phyloP scores from a whole-genome alignment of 1,140 invertebrate species.

The Pemphigus obesinymphae region DNA sequence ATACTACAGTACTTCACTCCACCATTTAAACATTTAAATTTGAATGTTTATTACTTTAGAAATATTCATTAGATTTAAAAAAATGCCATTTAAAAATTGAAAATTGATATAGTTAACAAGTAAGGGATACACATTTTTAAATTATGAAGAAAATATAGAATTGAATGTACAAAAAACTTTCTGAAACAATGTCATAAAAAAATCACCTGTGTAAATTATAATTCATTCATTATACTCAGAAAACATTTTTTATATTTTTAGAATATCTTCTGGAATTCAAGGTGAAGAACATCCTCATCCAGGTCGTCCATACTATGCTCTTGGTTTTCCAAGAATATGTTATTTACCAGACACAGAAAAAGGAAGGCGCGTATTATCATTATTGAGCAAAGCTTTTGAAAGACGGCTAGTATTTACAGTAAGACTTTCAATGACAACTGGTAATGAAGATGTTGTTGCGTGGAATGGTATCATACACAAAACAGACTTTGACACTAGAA shows the following conservation, averaged over 20 bases:
- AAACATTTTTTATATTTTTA: conserved; percentile 50
- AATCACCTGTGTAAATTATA: not conserved
- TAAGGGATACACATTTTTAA: no score
- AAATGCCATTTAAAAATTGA: no score
- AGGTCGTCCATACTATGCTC: conserved; percentile 75
- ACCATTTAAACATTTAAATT: no score
- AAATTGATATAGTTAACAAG: no score
- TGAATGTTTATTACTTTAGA: no score
- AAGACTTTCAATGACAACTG: conserved; percentile 79
- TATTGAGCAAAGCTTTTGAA: conserved; percentile 77
- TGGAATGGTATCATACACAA: conserved; percentile 92
- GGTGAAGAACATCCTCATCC: conserved; percentile 73
- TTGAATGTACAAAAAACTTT: no score
- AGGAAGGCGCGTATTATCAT: conserved; percentile 58
- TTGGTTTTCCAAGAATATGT: conserved; percentile 76
- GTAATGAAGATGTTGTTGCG: conserved; percentile 79
- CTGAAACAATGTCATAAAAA: no score
- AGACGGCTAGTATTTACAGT: conserved; percentile 80
- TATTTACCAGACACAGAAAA: conserved; percentile 74
- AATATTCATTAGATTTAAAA: no score
- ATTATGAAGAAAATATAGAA: no score
- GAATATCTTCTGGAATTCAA: conserved; percentile 79
- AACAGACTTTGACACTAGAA: conserved; percentile 74
- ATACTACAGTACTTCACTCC: no score
- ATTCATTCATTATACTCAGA: not conserved